Conservation (phyloP, 2,797 vertebrate genomes). For the Microctenopoma lineatum region DNA sequence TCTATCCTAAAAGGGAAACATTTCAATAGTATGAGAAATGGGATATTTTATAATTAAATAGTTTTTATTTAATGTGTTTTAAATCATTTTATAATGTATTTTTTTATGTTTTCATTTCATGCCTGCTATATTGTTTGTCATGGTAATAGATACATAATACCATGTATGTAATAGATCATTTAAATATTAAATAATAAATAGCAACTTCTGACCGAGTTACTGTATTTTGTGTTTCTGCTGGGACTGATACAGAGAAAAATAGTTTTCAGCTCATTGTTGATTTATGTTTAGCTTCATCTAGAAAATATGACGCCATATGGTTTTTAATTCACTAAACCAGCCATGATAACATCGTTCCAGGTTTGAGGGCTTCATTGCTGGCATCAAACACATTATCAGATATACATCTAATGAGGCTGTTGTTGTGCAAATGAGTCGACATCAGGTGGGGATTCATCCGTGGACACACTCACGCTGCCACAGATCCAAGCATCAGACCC, state of each 20-base stretch:
- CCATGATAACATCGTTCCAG: slow-evolving; percentile 51
- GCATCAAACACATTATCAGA: slow-evolving; percentile 32
- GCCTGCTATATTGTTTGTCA: slow-evolving; percentile 41
- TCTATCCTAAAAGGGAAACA: slow-evolving; percentile 20
- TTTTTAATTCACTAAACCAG: slow-evolving; percentile 49
- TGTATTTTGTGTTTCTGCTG: slow-evolving; percentile 23
- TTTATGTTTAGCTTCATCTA: slow-evolving; percentile 13
- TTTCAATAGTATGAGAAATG: slow-evolving; percentile 16
- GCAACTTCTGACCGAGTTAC: too few relatives aligned
- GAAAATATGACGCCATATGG: slow-evolving; percentile 29
- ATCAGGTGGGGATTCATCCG: slow-evolving; percentile 42
- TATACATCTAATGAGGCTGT: slow-evolving; percentile 57
- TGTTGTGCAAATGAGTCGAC: slow-evolving; percentile 63
- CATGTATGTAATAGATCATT: too few relatives aligned
- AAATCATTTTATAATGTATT: slow-evolving; percentile 35
- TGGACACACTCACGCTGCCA: slow-evolving; percentile 83
- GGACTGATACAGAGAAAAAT: not conserved
- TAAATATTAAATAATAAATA: too few relatives aligned
- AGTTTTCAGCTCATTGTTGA: slow-evolving; percentile 21
- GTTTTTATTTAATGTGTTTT: slow-evolving; percentile 29
- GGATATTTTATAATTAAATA: slow-evolving; percentile 25
- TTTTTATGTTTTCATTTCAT: slow-evolving; percentile 29
- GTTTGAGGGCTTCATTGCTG: slow-evolving; percentile 48
- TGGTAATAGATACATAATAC: slow-evolving; percentile 33
- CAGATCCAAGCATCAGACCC: slow-evolving; percentile 85